These are phyloP conservation scores for Nyctibius bracteatus DNA, from an alignment of 2,113 vertebrate species.

Conservation along the genomic window DNA sequence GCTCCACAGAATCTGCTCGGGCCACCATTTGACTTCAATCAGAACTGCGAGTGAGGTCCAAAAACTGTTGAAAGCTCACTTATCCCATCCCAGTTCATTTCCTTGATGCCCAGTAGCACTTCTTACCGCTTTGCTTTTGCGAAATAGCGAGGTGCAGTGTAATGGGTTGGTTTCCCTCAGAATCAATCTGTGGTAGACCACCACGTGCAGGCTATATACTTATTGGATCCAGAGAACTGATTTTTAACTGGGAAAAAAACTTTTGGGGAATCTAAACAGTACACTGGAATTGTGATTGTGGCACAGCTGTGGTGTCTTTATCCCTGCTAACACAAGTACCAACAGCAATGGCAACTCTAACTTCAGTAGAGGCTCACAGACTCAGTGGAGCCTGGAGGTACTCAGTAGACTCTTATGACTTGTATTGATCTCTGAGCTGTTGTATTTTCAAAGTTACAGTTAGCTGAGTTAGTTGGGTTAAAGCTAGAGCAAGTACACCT, in stretches of 20 bases:
- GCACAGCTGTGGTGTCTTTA: not conserved
- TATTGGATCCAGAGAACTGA: not conserved
- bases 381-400: not conserved
- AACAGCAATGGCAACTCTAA: not conserved
- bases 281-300: not conserved
- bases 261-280: not conserved
- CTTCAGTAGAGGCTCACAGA: accelerated
- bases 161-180: not conserved
- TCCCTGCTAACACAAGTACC: not conserved
- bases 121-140: not conserved
- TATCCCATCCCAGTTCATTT: slow-evolving; percentile 22
- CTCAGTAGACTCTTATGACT: not conserved
- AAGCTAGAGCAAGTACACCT: not conserved
- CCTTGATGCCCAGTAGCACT: slow-evolving; percentile 17
- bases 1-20: not conserved
- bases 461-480: not conserved
- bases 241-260: not conserved
- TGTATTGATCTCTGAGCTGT: not conserved
- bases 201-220: not conserved
- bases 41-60: slow-evolving; percentile 4
- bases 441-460: not conserved
- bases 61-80: slow-evolving; percentile 19
- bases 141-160: not conserved
- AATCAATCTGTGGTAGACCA: slow-evolving; percentile 4
- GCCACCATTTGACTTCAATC: slow-evolving; percentile 38